Conservation (phyloP, 2,888 invertebrate species). For the Hypselothyrea guttata region DNA sequence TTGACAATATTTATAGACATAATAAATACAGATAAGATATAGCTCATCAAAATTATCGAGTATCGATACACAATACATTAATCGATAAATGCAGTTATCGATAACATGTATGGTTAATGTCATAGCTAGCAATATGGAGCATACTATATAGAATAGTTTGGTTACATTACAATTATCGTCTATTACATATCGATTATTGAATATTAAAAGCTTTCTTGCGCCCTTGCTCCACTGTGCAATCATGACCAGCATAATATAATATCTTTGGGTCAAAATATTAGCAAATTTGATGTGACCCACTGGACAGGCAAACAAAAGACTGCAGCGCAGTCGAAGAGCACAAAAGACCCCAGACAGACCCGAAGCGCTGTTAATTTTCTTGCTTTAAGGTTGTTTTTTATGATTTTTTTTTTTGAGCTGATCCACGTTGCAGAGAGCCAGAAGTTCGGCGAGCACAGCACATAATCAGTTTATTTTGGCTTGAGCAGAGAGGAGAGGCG, state of each 20-base stretch:
- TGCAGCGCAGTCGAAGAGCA: conserved; percentile 3
- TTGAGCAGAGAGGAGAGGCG: conserved; percentile 23
- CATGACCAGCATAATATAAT: conserved; percentile 42
- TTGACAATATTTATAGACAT: no score
- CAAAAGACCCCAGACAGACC: conserved; percentile 18
- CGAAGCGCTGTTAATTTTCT: conserved; percentile 61
- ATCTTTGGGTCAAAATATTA: conserved; percentile 71
- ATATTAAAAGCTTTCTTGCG: background rate
- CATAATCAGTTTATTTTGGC: conserved; percentile 74
- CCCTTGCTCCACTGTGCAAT: conserved; percentile 50
- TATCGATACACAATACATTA: no score
- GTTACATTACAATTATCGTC: no score
- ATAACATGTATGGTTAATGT: no score
- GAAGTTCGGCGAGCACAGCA: conserved; percentile 47
- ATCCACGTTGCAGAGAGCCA: conserved; percentile 6
- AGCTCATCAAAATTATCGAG: no score
- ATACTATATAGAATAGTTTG: no score
- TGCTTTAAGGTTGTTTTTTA: conserved; percentile 3
- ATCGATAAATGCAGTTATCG: no score
- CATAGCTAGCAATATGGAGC: no score
- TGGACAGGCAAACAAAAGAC: conserved; percentile 26
- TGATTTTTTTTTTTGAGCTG: background rate
- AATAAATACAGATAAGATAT: no score
- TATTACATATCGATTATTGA: no score
- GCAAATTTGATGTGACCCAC: conserved; percentile 72